These are phyloP conservation scores for Nymphalis io DNA, from an alignment of 1,140 invertebrate genomes.

Conservation along the genomic window DNA sequence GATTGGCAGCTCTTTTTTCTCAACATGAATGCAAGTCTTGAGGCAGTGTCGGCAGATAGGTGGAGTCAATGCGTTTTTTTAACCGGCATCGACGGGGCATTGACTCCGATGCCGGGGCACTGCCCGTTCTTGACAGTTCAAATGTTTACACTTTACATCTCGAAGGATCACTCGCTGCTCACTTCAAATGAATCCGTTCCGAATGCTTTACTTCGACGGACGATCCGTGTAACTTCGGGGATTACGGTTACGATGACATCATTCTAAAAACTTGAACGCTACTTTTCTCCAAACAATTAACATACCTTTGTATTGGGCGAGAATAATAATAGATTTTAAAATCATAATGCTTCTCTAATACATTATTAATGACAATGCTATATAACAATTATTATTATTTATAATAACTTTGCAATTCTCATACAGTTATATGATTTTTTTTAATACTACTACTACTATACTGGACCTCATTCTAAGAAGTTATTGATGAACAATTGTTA, in stretches of 20 bases:
- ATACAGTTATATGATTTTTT: too few species aligned
- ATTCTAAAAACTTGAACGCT: constrained; percentile 4
- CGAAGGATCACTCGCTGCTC: constrained; percentile 63
- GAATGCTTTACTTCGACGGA: constrained; percentile 22
- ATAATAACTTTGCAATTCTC: too few species aligned
- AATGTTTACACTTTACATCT: constrained; percentile 77
- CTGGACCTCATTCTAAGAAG: not conserved
- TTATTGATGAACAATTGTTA: not conserved
- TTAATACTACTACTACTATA: too few species aligned
- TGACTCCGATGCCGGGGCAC: constrained; percentile 74
- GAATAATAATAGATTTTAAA: constrained; percentile 6
- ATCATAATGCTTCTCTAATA: too few species aligned
- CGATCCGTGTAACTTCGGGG: constrained; percentile 25
- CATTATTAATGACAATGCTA: too few species aligned
- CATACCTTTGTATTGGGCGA: constrained; percentile 3
- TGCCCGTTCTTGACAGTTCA: constrained; percentile 80
- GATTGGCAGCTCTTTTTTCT: constrained; percentile 47
- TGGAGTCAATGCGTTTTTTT: constrained; percentile 77
- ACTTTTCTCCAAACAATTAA: constrained; percentile 19
- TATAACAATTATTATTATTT: too few species aligned
- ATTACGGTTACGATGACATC: constrained; percentile 29
- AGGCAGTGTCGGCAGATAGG: constrained; percentile 59
- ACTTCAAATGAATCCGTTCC: constrained; percentile 46
- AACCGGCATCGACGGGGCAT: constrained; percentile 75
- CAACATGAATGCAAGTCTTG: constrained; percentile 49